These are phyloP conservation scores for Microplitis manilae DNA, from an alignment of 2,888 invertebrate genomes.

Conservation along the genomic window DNA sequence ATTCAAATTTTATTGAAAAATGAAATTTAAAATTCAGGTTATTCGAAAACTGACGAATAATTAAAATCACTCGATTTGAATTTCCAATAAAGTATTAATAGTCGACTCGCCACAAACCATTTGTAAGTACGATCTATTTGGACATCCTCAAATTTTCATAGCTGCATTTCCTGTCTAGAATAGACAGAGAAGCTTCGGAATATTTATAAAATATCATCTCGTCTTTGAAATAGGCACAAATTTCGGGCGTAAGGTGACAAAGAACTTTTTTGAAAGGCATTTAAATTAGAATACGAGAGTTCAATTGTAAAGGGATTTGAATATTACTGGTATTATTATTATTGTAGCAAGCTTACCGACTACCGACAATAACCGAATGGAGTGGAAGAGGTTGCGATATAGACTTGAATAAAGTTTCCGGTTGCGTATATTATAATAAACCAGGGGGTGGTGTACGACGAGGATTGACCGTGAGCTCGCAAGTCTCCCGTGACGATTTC, in stretches of 20 bases:
- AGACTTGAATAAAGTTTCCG: constrained; percentile 31
- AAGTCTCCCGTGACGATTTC: constrained; percentile 53
- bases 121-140: no score
- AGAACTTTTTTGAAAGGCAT: background rate
- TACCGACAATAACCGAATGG: background rate
- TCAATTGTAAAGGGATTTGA: background rate
- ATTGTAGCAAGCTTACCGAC: background rate
- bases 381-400: constrained; percentile 3
- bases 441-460: background rate
- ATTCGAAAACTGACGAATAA: no score
- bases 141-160: no score
- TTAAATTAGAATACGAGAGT: background rate
- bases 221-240: background rate
- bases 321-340: constrained; percentile 6
- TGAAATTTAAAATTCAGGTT: no score
- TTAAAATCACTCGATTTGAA: no score
- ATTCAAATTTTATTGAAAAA: no score
- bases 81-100: no score
- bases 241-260: background rate
- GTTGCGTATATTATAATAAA: constrained; percentile 13
- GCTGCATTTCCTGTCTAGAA: no score
- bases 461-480: constrained; percentile 41
- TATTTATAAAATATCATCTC: background rate
- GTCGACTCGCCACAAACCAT: no score
- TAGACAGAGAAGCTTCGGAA: background rate